Evolutionary conservation across 2,888 invertebrate species (phyloP).

Genomic region (Cancer borealis): DNA sequence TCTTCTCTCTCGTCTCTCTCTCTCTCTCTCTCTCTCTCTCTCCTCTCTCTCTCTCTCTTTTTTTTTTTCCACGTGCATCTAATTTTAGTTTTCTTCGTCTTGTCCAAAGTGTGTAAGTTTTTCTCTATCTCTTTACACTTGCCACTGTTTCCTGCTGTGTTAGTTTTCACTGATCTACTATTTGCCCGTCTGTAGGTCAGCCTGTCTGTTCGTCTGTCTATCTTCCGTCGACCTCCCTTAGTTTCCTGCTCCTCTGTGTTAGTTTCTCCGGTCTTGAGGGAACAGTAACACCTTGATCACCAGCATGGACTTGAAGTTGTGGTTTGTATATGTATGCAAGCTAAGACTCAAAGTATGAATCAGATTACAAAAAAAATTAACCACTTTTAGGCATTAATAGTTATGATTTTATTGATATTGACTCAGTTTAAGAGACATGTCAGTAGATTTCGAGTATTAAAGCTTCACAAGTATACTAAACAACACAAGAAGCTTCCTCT

Average conservation of each 20-base stretch:
- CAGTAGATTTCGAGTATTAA: too few species aligned
- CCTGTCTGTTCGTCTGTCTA: conserved; percentile 27
- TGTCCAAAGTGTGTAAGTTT: neutral
- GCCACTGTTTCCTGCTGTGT: neutral
- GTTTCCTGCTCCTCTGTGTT: neutral
- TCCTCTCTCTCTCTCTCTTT: conserved; percentile 20
- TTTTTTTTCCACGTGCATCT: neutral
- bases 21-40: conserved; percentile 11
- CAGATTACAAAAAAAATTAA: too few species aligned
- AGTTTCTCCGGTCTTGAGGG: neutral
- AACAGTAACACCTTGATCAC: neutral
- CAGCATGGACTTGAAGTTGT: neutral
- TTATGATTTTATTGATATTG: too few species aligned
- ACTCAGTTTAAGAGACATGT: too few species aligned
- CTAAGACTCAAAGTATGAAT: neutral
- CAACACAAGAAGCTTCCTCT: too few species aligned
- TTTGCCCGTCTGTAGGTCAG: neutral
- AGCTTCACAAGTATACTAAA: too few species aligned
- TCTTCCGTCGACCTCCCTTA: neutral
- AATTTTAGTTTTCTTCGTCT: neutral
- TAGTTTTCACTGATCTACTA: neutral
- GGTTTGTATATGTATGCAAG: neutral
- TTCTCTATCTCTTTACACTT: neutral
- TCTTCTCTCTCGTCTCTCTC: neutral
- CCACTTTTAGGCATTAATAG: too few species aligned